These are phyloP conservation scores for Threskiornis aethiopicus DNA, from an alignment of 2,797 vertebrate genomes.

Conservation along the genomic window DNA sequence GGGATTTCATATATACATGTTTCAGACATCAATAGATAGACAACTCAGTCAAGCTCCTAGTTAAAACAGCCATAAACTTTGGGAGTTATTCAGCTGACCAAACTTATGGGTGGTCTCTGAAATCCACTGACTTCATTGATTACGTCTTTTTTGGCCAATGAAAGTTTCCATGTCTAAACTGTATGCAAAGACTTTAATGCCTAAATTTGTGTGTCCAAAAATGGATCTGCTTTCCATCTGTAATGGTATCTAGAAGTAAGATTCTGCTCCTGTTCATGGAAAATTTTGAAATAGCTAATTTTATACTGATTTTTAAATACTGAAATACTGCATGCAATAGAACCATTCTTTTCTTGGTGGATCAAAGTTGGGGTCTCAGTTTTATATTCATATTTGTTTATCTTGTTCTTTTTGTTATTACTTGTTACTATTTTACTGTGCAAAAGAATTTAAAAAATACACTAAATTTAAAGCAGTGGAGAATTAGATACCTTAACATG, in stretches of 20 bases:
- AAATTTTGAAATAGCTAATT: not conserved
- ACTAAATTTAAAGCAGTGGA: not conserved
- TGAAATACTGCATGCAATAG: not conserved
- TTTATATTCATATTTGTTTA: not conserved
- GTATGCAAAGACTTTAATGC: not conserved
- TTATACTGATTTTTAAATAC: not conserved
- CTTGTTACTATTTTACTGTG: not conserved
- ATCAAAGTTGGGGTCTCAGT: not conserved
- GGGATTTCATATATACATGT: not conserved
- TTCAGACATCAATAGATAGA: not conserved
- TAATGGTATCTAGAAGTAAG: not conserved
- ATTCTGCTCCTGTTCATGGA: not conserved
- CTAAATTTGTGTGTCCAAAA: not conserved
- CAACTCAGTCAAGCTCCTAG: not conserved
- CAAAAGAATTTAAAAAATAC: not conserved
- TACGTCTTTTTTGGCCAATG: not conserved
- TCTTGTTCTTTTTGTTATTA: not conserved
- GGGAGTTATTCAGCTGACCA: not conserved
- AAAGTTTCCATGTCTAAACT: not conserved
- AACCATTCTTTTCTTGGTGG: not conserved
- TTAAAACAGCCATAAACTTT: not conserved
- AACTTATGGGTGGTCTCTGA: not conserved
- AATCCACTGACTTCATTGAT: not conserved
- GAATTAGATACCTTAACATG: not conserved
- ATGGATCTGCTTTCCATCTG: not conserved